Percentiles rank a stretch among this genome's conserved stretches.
These are phyloP conservation scores for Habrosyne pyritoides DNA, from an alignment of 2,888 invertebrate species.

Conservation along the genomic window DNA sequence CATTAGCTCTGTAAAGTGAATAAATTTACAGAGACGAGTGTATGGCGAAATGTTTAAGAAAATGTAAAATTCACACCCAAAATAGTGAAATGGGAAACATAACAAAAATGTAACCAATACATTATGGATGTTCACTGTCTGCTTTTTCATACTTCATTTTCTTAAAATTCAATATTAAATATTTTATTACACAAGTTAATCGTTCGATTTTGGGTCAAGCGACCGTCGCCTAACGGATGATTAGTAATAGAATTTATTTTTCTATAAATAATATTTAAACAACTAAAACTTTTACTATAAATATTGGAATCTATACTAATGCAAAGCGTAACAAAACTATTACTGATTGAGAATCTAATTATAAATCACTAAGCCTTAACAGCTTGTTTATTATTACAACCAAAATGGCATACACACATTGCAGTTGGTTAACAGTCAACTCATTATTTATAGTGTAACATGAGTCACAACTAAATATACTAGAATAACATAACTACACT, in stretches of 20 bases:
- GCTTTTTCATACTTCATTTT: slow-evolving; percentile 46
- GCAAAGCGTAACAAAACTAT: slow-evolving; percentile 73
- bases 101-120: slow-evolving; percentile 45
- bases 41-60: slow-evolving; percentile 20
- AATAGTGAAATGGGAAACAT: slow-evolving; percentile 44
- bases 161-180: slow-evolving; percentile 54
- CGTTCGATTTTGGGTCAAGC: slow-evolving; percentile 41
- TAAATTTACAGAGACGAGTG: slow-evolving; percentile 72
- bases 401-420: slow-evolving; percentile 44
- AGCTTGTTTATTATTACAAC: slow-evolving; percentile 51
- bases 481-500: slow-evolving; percentile 5
- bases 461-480: neutral
- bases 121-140: slow-evolving; percentile 50
- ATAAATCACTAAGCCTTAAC: slow-evolving; percentile 72
- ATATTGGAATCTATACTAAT: slow-evolving; percentile 66
- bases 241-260: slow-evolving; percentile 33
- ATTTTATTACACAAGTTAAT: slow-evolving; percentile 58
- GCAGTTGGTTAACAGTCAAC: slow-evolving; percentile 5
- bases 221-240: slow-evolving; percentile 36
- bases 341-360: slow-evolving; percentile 67
- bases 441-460: neutral
- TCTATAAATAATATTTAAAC: slow-evolving; percentile 44
- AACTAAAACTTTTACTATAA: slow-evolving; percentile 64
- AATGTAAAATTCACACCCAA: slow-evolving; percentile 29
- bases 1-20: slow-evolving; percentile 61